Conservation (phyloP, 2,797 vertebrate species). For the Fundulus diaphanus region DNA sequence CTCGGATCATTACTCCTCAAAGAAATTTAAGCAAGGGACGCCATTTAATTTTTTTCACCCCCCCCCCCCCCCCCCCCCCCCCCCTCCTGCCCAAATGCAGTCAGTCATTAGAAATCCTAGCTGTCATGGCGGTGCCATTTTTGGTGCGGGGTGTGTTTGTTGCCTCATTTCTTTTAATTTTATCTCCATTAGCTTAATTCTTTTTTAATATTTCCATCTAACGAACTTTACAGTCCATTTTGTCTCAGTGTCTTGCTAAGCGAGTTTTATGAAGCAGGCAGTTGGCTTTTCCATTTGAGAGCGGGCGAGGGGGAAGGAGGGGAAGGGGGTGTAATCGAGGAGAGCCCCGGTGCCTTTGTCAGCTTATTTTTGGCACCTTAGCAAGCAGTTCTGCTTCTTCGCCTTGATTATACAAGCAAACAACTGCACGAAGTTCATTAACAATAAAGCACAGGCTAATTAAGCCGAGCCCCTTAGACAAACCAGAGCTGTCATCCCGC, state of each 20-base stretch:
- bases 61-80: too few species aligned
- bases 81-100: constrained; percentile 85
- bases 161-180: constrained; percentile 99
- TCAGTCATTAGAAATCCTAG: constrained; percentile 99
- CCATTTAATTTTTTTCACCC: constrained; percentile 99
- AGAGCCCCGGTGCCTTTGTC: constrained; percentile 92
- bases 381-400: constrained; percentile 99
- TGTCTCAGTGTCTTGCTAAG: constrained; percentile 99
- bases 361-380: constrained; percentile 99
- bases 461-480: constrained; percentile 96
- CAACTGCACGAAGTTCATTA: constrained; percentile 99
- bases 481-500: constrained; percentile 93
- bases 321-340: constrained; percentile 63
- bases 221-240: constrained; percentile 99
- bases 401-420: constrained; percentile 99
- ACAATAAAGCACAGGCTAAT: constrained; percentile 99
- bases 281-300: constrained; percentile 89
- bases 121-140: constrained; percentile 99
- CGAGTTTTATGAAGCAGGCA: constrained; percentile 99
- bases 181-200: constrained; percentile 99
- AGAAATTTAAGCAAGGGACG: constrained; percentile 99
- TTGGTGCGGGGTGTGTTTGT: constrained; percentile 99
- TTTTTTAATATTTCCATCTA: constrained; percentile 99
- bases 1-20: constrained; percentile 99
- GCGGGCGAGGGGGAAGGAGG: constrained; percentile 73